Base-by-base conservation (phyloP, 2,797 vertebrate species). In the Spheniscus humboldti region DNA sequence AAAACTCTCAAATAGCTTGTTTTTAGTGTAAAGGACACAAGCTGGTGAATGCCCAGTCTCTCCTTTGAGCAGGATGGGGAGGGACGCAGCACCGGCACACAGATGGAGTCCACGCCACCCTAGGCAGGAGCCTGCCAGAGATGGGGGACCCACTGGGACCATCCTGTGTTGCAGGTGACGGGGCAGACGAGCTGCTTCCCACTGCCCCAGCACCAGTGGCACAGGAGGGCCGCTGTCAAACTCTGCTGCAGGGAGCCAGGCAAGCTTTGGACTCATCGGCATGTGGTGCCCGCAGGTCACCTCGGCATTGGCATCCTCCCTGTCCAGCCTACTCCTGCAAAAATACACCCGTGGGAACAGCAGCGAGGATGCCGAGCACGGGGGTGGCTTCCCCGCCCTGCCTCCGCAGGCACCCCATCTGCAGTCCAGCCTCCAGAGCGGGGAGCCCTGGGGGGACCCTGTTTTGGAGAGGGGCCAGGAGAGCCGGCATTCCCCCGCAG, bases 1-100 rank as follows among this genome's bases (percentile, higher is more conserved):
- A 80, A 92, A 92, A 50, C 43, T 64, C 66, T 47, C 25, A 81
- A 89, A 90, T 37, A 59, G 81, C 28, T 92, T 35, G 33, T 84
- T 86, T 60, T n/a, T 17, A 68, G 22, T 0, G 0, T 48, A 45
- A 84, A 85, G 52, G 50, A 82, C 33, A 48, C 18, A 73, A 63
- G 25, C 28, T 35, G 23, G 12, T 71, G 45, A 79, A 82, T 0
- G 2, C 3, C 8, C 33, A 43, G 56, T 3, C 20, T 76, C 33
- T 57, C 12, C 30, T 55, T 28, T 1, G 9, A 69, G 53, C 0
- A 0, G 15, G 62, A 78, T 2, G 7, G 25, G 45, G 50, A 64
- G 7, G 27, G n/a, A 79, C 2, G 1, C 1, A 16, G 64, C 0
- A 0, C 24, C 1, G 1, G 71, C 62, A 91, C 4, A 3, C 0